Evolutionary conservation across 1,140 invertebrate genomes (phyloP), one percentile per base, ranked within the genome.

Genomic region (Zaprionus ornatus): DNA sequence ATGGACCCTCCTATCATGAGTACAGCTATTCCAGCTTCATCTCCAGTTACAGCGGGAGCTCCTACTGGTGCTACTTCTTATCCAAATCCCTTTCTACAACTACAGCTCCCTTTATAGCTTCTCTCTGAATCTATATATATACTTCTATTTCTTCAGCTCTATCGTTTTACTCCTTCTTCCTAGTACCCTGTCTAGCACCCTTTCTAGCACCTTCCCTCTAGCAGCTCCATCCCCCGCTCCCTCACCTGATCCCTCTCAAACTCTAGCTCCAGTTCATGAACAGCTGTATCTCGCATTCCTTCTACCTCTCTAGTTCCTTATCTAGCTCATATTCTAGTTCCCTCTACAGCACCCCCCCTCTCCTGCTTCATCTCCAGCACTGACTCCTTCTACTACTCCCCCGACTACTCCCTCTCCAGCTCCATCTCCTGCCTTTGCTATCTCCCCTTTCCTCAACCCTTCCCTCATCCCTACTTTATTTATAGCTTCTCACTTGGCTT

Each of bases 401-500:
- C 1, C 15, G 6, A 0, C 40, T 2, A 6, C n/a, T 42, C 6
- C 15, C 4, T n/a, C 6, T 6, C n/a, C 40, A 7, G 35, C 35
- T 37, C 29, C 0, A 0, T 17, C 42, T 40, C 5, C 13, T 59
- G 13, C 40, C 40, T 17, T 13, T 15, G 2, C 40, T 7, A 0
- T 2, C 40, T 42, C 0, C n/a, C n/a, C 40, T n/a, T n/a, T 13
- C 2, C 6, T 3, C 13, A 32, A n/a, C n/a, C n/a, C 3, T 15
- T 13, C 37, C 15, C 4, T 5, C 15, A 6, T 0, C 0, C 7
- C 40, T 45, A 48, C 45, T 57, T 70, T 79, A 77, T 80, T 77
- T 80, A 77, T 79, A 77, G 70, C 48, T 78, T 72, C 74, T 45
- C 75, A 69, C 69, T 82, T 76, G 67, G 54, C 72, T 69, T 62